Evolutionary conservation across 2,888 invertebrate genomes (phyloP).

Genomic region (Graphium colonna): DNA sequence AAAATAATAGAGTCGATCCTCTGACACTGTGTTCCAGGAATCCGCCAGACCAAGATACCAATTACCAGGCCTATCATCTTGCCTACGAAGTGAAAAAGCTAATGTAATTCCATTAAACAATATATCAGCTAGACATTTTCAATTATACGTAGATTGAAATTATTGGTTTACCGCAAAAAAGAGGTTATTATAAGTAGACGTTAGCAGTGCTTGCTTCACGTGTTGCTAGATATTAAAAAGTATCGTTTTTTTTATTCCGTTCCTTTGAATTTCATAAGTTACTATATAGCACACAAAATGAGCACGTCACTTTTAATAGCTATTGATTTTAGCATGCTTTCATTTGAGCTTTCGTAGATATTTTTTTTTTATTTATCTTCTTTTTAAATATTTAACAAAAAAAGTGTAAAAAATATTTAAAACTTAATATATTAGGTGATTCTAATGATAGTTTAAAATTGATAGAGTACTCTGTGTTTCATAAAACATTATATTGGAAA

Average conservation of each 20-base stretch:
- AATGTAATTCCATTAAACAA: slow-evolving; percentile 88
- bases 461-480: too few species aligned
- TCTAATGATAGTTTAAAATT: too few species aligned
- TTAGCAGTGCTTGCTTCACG: slow-evolving; percentile 51
- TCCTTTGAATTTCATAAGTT: slow-evolving; percentile 22
- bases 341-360: slow-evolving; percentile 23
- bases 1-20: slow-evolving; percentile 63
- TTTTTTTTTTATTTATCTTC: slow-evolving; percentile 22
- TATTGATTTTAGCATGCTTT: slow-evolving; percentile 17
- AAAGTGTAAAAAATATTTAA: not conserved
- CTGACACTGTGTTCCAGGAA: slow-evolving; percentile 91
- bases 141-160: slow-evolving; percentile 26
- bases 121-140: slow-evolving; percentile 65
- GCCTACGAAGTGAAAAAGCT: slow-evolving; percentile 99
- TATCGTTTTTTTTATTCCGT: slow-evolving; percentile 31
- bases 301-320: slow-evolving; percentile 26
- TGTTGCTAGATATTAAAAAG: slow-evolving; percentile 25
- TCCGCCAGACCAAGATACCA: slow-evolving; percentile 91
- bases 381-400: not conserved
- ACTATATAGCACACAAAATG: slow-evolving; percentile 25
- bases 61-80: slow-evolving; percentile 98
- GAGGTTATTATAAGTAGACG: slow-evolving; percentile 29
- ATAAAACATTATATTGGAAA: too few species aligned
- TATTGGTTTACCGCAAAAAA: slow-evolving; percentile 16
- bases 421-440: too few species aligned